A percentile compares a stretch with the other conserved stretches of the same genome.
phyloP scores from a whole-genome alignment of 2,888 invertebrate species.

The Lordiphosa fenestrarum region DNA sequence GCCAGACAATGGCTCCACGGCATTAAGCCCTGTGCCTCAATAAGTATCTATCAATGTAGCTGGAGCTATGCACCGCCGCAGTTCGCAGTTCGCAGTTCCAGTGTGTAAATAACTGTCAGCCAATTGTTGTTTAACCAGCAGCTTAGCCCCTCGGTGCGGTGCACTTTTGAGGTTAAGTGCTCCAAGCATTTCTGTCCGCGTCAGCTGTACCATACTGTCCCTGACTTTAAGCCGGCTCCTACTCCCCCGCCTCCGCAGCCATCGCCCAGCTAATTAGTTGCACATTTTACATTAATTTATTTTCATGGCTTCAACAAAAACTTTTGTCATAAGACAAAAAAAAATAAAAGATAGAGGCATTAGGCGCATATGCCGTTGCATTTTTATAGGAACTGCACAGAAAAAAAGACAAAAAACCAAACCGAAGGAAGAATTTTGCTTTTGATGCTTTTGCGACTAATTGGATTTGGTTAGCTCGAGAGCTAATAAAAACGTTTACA shows the following conservation, averaged over 20 bases:
- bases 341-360: conserved; percentile 43
- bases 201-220: neutral
- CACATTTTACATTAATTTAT: conserved; percentile 75
- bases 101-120: conserved; percentile 75
- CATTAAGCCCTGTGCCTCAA: conserved; percentile 27
- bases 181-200: neutral
- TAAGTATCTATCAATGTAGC: conserved; percentile 6
- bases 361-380: conserved; percentile 63
- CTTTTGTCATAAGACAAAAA: conserved; percentile 69
- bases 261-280: conserved; percentile 62
- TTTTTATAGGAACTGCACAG: conserved; percentile 11
- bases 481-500: conserved; percentile 68
- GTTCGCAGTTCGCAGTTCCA: conserved; percentile 20
- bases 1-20: conserved; percentile 2
- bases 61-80: conserved; percentile 3
- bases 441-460: conserved; percentile 63
- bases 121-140: conserved; percentile 75
- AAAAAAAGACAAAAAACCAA: conserved; percentile 8
- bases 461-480: conserved; percentile 60
- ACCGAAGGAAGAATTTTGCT: conserved; percentile 32
- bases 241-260: conserved; percentile 16
- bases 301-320: conserved; percentile 59
- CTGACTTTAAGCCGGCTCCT: conserved; percentile 1
- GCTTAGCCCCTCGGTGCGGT: conserved; percentile 57
- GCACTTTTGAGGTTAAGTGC: conserved; percentile 67